Percentiles rank a stretch among this genome's conserved stretches.
These are phyloP conservation scores for Luehdorfia chinensis DNA, from an alignment of 1,140 invertebrate genomes.

Conservation along the genomic window DNA sequence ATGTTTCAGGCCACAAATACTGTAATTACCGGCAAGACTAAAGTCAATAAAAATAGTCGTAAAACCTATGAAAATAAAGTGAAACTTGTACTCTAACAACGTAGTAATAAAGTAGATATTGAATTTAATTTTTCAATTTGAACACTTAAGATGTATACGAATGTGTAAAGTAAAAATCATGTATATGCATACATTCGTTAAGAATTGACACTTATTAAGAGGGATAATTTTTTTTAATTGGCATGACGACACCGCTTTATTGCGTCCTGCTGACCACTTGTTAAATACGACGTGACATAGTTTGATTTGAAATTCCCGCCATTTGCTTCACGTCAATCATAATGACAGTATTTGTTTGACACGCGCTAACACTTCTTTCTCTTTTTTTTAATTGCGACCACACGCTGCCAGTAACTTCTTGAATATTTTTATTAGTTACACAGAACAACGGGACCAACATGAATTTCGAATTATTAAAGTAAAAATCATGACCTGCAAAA, in stretches of 20 bases:
- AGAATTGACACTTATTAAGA: constrained; percentile 76
- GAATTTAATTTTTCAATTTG: too few species aligned
- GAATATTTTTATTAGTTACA: too few species aligned
- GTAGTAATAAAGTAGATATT: constrained; percentile 36
- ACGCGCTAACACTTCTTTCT: constrained; percentile 24
- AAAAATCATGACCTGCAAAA: too few species aligned
- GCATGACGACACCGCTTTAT: constrained; percentile 72
- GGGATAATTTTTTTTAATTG: constrained; percentile 75
- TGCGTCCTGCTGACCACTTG: constrained; percentile 55
- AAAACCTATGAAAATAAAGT: constrained; percentile 48
- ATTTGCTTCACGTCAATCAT: constrained; percentile 53
- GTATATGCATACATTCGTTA: constrained; percentile 75
- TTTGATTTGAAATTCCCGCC: constrained; percentile 68
- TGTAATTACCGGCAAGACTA: constrained; percentile 62
- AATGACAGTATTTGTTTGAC: constrained; percentile 42
- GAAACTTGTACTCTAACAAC: constrained; percentile 27
- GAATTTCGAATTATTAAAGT: too few species aligned
- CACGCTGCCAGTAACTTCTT: constrained; percentile 11
- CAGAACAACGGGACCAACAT: too few species aligned
- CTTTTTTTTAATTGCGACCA: constrained; percentile 14
- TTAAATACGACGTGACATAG: constrained; percentile 44
- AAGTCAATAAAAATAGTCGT: constrained; percentile 75
- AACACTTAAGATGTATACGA: too few species aligned
- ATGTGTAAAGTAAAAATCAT: constrained; percentile 75
- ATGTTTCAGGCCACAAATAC: constrained; percentile 43